phyloP scores from a whole-genome alignment of 30 jellyfish, hydroid and myxozoan species.

The Catostylus mosaicus region DNA sequence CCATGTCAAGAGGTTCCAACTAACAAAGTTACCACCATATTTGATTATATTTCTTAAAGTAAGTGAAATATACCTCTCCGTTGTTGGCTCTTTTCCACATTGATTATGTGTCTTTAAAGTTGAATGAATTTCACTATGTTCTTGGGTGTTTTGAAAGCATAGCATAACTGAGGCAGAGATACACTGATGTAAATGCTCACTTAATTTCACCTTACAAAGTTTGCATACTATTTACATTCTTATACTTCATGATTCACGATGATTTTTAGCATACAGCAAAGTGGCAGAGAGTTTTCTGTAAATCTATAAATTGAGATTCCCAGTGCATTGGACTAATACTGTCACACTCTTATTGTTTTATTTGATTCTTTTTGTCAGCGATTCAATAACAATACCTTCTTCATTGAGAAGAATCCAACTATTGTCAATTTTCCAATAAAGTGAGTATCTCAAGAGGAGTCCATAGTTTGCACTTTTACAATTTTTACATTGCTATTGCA shows the following conservation, averaged over 20 bases:
- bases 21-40: constrained; percentile 91
- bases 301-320: background rate
- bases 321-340: background rate
- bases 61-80: too few relatives aligned
- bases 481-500: background rate
- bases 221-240: too few relatives aligned
- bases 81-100: too few relatives aligned
- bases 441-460: constrained; percentile 41
- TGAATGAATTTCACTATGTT: too few relatives aligned
- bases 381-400: constrained; percentile 91
- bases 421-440: constrained; percentile 95
- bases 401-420: constrained; percentile 98
- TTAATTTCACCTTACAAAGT: too few relatives aligned
- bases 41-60: constrained; percentile 88
- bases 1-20: constrained; percentile 79
- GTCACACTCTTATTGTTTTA: background rate
- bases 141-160: too few relatives aligned
- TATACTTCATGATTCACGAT: too few relatives aligned
- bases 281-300: too few relatives aligned
- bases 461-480: background rate
- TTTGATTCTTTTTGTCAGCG: constrained; percentile 53
- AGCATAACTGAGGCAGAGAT: too few relatives aligned
- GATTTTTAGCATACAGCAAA: too few relatives aligned
- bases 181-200: too few relatives aligned
- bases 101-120: too few relatives aligned